These are phyloP conservation scores for Channa argus DNA, from an alignment of 2,113 vertebrate genomes.

Conservation along the genomic window DNA sequence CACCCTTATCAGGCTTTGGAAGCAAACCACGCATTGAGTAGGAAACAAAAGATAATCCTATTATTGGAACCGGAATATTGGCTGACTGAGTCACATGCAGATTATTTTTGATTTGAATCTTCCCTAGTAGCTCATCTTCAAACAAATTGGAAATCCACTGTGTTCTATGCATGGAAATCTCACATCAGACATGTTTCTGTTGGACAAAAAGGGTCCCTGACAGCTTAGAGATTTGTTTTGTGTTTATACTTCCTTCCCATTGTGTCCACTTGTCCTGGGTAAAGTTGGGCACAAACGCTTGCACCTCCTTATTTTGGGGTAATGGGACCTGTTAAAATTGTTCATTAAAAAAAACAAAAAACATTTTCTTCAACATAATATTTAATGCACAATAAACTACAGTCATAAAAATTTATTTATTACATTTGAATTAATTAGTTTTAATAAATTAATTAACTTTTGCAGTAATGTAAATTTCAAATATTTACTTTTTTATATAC, in stretches of 20 bases:
- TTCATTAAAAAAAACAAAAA: too few species aligned
- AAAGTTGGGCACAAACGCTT: too few species aligned
- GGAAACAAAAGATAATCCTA: constrained; percentile 76
- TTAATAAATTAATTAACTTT: too few species aligned
- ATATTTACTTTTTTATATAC: too few species aligned
- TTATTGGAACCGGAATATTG: constrained; percentile 64
- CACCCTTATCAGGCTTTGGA: constrained; percentile 57
- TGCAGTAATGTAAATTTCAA: too few species aligned
- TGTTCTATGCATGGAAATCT: constrained; percentile 30
- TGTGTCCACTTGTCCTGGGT: constrained; percentile 16
- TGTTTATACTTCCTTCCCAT: constrained; percentile 27
- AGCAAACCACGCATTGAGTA: constrained; percentile 52
- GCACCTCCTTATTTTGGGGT: too few species aligned
- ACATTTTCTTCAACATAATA: too few species aligned
- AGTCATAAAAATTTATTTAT: too few species aligned
- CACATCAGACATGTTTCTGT: constrained; percentile 27
- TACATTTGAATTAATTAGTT: too few species aligned
- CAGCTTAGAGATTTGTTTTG: constrained; percentile 49
- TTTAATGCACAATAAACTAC: too few species aligned
- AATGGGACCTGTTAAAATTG: too few species aligned
- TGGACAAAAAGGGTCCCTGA: constrained; percentile 46
- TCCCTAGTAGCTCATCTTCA: constrained; percentile 33
- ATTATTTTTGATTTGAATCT: constrained; percentile 66
- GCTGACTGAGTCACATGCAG: constrained; percentile 56
- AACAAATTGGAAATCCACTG: constrained; percentile 29